Percentiles rank a stretch among this genome's conserved stretches.
These are phyloP conservation scores for Drosophila diplacantha DNA, from an alignment of 2,888 invertebrate genomes.

Conservation along the genomic window DNA sequence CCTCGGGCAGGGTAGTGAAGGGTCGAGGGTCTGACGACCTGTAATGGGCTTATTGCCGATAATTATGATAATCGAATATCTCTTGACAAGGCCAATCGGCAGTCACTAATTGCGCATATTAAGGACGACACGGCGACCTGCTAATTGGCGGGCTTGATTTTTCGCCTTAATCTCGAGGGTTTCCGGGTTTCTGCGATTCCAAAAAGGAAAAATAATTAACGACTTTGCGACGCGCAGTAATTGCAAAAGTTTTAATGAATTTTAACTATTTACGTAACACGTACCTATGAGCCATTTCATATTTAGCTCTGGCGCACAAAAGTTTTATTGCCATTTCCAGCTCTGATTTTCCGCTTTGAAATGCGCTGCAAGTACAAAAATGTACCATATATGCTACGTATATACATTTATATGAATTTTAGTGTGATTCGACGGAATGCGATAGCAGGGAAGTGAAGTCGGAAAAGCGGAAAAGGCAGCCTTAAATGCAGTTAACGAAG, in stretches of 20 bases:
- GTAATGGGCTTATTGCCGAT: slow-evolving; percentile 49
- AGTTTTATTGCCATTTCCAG: slow-evolving; percentile 57
- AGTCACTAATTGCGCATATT: slow-evolving; percentile 59
- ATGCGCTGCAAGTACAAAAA: slow-evolving; percentile 19
- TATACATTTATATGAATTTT: slow-evolving; percentile 23
- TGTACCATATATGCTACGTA: not conserved
- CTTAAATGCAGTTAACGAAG: slow-evolving; percentile 67
- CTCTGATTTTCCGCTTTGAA: slow-evolving; percentile 52
- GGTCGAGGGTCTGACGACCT: slow-evolving; percentile 3
- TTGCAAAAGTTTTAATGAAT: slow-evolving; percentile 67
- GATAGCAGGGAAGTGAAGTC: slow-evolving; percentile 3
- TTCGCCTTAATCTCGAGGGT: slow-evolving; percentile 27
- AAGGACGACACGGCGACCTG: slow-evolving; percentile 37
- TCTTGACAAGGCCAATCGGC: slow-evolving; percentile 56
- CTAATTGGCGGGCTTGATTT: slow-evolving; percentile 32
- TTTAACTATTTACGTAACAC: slow-evolving; percentile 50
- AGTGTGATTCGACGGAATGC: slow-evolving; percentile 11
- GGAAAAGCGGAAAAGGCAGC: slow-evolving; percentile 22
- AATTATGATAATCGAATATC: slow-evolving; percentile 66
- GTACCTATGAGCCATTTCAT: slow-evolving; percentile 43
- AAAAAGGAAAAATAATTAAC: slow-evolving; percentile 57
- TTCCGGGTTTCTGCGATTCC: slow-evolving; percentile 4
- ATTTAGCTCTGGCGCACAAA: slow-evolving; percentile 33
- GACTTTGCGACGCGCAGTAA: slow-evolving; percentile 47
- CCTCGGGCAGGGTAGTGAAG: not conserved